These are phyloP conservation scores for Drosophila quinaria DNA, from an alignment of 2,888 invertebrate species.

Conservation along the genomic window DNA sequence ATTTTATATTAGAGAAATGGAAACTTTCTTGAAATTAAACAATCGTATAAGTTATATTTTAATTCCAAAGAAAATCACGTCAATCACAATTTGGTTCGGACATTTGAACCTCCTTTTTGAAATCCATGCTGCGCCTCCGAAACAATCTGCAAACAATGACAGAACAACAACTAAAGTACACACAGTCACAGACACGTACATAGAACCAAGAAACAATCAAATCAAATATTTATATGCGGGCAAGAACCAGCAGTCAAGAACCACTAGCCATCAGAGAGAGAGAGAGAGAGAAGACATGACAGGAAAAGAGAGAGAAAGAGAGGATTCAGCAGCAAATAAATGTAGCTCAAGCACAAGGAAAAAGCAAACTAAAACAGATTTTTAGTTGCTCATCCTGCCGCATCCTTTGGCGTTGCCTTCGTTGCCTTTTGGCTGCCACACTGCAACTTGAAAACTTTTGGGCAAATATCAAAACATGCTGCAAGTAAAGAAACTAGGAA, in stretches of 20 bases:
- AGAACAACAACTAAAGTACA: constrained; percentile 35
- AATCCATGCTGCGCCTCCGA: constrained; percentile 1
- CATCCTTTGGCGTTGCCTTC: constrained; percentile 3
- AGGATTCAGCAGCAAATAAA: constrained; percentile 47
- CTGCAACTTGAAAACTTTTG: constrained; percentile 59
- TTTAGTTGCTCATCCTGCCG: constrained; percentile 46
- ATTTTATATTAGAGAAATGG: background rate
- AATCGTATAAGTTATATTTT: constrained; percentile 6
- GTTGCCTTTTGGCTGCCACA: constrained; percentile 57
- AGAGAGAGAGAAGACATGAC: constrained; percentile 4
- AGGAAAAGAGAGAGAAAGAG: background rate
- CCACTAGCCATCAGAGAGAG: constrained; percentile 20
- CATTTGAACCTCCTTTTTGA: constrained; percentile 23
- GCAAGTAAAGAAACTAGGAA: constrained; percentile 31
- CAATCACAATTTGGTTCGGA: constrained; percentile 4
- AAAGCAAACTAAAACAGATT: constrained; percentile 52
- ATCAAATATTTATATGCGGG: constrained; percentile 80
- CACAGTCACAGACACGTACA: constrained; percentile 17
- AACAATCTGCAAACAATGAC: constrained; percentile 42
- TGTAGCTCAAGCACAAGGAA: constrained; percentile 47
- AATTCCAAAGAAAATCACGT: constrained; percentile 1
- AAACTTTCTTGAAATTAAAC: background rate
- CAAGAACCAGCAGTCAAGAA: constrained; percentile 55
- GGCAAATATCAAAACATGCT: constrained; percentile 53
- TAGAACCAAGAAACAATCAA: constrained; percentile 64